Evolutionary conservation across 2,888 invertebrate genomes (phyloP).

Genomic region (Hoplodrina ambigua): DNA sequence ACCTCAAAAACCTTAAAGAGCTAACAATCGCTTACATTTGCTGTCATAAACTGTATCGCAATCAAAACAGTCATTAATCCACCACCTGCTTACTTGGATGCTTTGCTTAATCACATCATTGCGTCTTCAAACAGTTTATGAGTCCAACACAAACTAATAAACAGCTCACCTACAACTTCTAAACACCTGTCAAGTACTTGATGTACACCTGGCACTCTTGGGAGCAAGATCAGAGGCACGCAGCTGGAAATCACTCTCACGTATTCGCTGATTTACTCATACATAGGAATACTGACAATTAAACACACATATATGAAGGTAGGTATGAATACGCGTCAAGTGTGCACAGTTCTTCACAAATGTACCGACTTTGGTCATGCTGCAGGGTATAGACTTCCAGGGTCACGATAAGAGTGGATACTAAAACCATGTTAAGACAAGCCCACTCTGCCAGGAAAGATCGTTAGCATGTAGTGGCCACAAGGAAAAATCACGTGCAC

Average conservation of each 20-base stretch:
- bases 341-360: too few species aligned
- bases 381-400: too few species aligned
- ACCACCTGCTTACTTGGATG: neutral
- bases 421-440: too few species aligned
- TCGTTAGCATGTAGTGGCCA: too few species aligned
- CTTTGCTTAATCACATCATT: slow-evolving; percentile 1
- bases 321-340: neutral
- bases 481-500: too few species aligned
- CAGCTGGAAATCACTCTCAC: slow-evolving; percentile 10
- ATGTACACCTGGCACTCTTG: slow-evolving; percentile 6
- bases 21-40: neutral
- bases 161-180: slow-evolving; percentile 24
- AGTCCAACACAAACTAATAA: slow-evolving; percentile 27
- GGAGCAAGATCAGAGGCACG: neutral
- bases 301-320: slow-evolving; percentile 4
- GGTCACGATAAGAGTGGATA: too few species aligned
- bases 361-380: too few species aligned
- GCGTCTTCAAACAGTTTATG: slow-evolving; percentile 20
- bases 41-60: neutral
- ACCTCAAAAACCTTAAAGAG: neutral
- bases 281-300: neutral
- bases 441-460: too few species aligned
- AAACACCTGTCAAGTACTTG: slow-evolving; percentile 33
- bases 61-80: neutral
- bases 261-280: neutral